phyloP scores from a whole-genome alignment of 2,113 vertebrate genomes.

The Misgurnus anguillicaudatus region DNA sequence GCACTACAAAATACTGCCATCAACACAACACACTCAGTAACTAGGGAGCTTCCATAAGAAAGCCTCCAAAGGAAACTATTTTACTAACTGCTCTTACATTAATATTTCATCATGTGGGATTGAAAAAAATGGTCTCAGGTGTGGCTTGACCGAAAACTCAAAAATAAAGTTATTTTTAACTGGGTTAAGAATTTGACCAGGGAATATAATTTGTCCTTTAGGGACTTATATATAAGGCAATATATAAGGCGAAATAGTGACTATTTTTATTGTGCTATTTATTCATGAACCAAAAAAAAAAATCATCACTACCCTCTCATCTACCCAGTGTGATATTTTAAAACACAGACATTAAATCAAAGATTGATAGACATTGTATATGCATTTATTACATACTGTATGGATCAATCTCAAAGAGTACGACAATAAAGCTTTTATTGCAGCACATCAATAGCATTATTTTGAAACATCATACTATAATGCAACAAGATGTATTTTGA shows the following conservation, averaged over 20 bases:
- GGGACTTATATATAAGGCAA: background rate
- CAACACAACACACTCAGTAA: background rate
- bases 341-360: background rate
- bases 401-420: background rate
- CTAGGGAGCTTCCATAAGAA: slow-evolving; percentile 15
- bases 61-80: slow-evolving; percentile 4
- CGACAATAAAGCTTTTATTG: background rate
- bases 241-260: background rate
- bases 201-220: background rate
- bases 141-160: background rate
- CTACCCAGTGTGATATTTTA: background rate
- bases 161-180: background rate
- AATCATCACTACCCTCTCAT: background rate
- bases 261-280: slow-evolving; percentile 11
- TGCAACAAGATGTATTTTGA: no score
- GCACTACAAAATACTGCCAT: slow-evolving; percentile 38
- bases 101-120: slow-evolving; percentile 1
- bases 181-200: background rate
- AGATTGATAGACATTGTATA: background rate
- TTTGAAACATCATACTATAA: background rate
- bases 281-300: slow-evolving; percentile 33
- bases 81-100: slow-evolving; percentile 23
- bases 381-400: no score
- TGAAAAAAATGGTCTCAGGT: slow-evolving; percentile 20
- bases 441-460: background rate